Evolutionary conservation across 1,140 invertebrate species (phyloP), one percentile per base, ranked within the genome.

Genomic region (Homalodisca vitripennis): DNA sequence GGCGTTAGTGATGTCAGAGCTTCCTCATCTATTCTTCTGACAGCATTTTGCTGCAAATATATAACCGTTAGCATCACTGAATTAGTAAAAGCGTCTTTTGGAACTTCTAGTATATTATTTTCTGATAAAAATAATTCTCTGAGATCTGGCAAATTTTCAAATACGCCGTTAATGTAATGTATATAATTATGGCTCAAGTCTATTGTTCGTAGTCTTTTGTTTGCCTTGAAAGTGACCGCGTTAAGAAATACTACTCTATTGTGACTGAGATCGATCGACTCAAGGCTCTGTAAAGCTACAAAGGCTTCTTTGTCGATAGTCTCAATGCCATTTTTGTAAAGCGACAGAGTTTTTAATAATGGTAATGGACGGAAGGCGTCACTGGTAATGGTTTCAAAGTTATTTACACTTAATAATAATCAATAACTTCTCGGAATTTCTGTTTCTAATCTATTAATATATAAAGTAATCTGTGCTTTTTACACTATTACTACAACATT

Each of bases 131-230:
- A 94, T 24, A 96, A 81, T 77, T 89, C 88, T 41, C 88, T 84
- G 1, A 97, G 79, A 68, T 93, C 87, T 0, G 87, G 87, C 57
- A 96, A 79, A 75, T 88, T 87, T 17, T 88, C 85, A 77, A 97
- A 96, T 0, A 94, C 85, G 0, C 91, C 91, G 31, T 85, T 85
- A 1, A 95, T 89, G 68, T 89, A 87, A 77, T 95, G 93, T 17
- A 96, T 84, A 76, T 96, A 93, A 81, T 96, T 96, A 76, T 93
- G 88, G 75, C 91, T 93, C 32, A 96, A 78, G 78, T 96, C 93
- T 72, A 95, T 88, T 0, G 90, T 93, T 31, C 88, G 84, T 57
- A 96, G 80, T 48, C 88, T 86, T 67, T 86, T 84, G 76, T 95
- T 94, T 53, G 80, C 80, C 73, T 86, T 84, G 79, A 96, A 94